phyloP scores from a whole-genome alignment of 2,113 vertebrate species.

The Bos indicus region DNA sequence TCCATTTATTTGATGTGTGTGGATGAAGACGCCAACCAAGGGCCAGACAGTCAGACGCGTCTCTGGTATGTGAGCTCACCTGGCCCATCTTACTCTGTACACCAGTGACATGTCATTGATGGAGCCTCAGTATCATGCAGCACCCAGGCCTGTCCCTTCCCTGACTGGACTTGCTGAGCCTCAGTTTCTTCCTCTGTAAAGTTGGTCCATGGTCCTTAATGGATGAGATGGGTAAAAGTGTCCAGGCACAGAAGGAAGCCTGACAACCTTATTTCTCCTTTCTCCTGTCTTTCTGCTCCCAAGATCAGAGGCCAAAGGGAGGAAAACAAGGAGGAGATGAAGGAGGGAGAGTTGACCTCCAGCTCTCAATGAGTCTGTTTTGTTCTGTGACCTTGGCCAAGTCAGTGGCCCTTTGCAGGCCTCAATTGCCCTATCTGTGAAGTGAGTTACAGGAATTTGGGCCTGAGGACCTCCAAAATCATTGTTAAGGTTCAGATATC shows the following conservation, averaged over 20 bases:
- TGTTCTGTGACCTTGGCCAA: not conserved
- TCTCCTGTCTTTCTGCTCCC: not conserved
- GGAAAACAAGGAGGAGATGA: not conserved
- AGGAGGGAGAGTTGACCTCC: not conserved
- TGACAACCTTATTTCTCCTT: not conserved
- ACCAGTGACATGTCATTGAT: not conserved
- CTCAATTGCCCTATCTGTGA: not conserved
- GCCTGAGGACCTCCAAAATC: not conserved
- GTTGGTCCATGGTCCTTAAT: not conserved
- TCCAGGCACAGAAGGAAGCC: not conserved
- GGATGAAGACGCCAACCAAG: not conserved
- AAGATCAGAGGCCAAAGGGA: not conserved
- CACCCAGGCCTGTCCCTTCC: not conserved
- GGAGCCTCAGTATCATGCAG: not conserved
- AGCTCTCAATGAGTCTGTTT: not conserved
- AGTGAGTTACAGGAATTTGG: not conserved
- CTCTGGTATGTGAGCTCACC: not conserved
- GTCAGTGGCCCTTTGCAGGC: not conserved
- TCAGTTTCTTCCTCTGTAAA: not conserved
- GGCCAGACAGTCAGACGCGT: rapidly evolving
- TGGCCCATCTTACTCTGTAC: not conserved
- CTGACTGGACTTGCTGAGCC: not conserved
- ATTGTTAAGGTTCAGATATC: not conserved
- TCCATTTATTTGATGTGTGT: not conserved
- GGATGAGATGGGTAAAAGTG: not conserved